Conservation (phyloP, 2,888 invertebrate genomes). For the Graphium colonna region DNA sequence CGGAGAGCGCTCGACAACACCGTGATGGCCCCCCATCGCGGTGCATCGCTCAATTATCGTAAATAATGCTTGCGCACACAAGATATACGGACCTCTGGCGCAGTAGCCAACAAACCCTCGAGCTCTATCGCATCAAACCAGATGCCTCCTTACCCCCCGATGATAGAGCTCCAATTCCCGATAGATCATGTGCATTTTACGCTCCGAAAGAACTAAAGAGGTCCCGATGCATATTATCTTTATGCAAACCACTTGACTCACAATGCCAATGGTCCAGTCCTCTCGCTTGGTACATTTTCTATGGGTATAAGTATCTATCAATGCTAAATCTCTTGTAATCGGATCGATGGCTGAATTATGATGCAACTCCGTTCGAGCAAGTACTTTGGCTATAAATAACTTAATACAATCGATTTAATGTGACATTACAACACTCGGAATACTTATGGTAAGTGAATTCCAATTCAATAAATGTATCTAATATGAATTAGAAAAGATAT, state of each 20-base stretch:
- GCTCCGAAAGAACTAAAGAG: constrained; percentile 52
- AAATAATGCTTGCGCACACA: constrained; percentile 79
- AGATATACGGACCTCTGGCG: constrained; percentile 73
- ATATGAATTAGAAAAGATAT: too few relatives aligned
- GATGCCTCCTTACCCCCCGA: constrained; percentile 44
- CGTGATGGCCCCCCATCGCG: constrained; percentile 79
- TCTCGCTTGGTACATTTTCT: constrained; percentile 65
- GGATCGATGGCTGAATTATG: constrained; percentile 48
- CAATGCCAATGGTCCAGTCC: constrained; percentile 69
- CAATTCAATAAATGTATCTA: neutral
- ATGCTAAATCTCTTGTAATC: constrained; percentile 64
- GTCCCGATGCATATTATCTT: constrained; percentile 77
- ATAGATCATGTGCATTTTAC: constrained; percentile 42
- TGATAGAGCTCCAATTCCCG: constrained; percentile 44
- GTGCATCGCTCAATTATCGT: constrained; percentile 80
- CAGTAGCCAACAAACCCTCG: constrained; percentile 70
- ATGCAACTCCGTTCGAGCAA: constrained; percentile 42
- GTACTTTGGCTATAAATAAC: constrained; percentile 24
- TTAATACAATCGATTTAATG: constrained; percentile 9
- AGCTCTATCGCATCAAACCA: constrained; percentile 39
- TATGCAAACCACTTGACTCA: constrained; percentile 77
- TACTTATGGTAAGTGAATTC: neutral
- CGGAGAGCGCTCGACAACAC: constrained; percentile 75
- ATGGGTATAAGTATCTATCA: constrained; percentile 69
- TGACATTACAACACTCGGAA: constrained; percentile 22